phyloP scores from a whole-genome alignment of 1,140 invertebrate genomes.

The Sycophaga agraensis region DNA sequence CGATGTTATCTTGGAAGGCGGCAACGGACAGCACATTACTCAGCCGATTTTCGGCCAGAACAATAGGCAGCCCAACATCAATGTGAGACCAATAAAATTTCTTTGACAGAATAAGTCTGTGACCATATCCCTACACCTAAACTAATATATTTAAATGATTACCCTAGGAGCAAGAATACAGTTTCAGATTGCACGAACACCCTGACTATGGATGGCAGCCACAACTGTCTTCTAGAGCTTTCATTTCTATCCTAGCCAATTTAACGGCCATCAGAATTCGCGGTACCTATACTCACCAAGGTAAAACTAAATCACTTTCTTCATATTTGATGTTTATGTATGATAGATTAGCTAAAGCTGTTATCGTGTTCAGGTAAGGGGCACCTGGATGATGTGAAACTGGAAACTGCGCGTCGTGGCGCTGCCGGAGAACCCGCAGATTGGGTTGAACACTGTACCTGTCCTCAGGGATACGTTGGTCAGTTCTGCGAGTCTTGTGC shows the following conservation, averaged over 20 bases:
- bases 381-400: conserved; percentile 82
- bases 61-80: conserved; percentile 76
- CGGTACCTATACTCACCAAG: conserved; percentile 81
- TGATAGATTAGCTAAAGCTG: no score
- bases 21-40: conserved; percentile 74
- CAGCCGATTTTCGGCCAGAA: conserved; percentile 90
- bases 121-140: no score
- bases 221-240: conserved; percentile 77
- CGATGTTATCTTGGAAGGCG: conserved; percentile 89
- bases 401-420: conserved; percentile 83
- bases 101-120: not conserved
- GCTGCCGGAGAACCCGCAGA: conserved; percentile 77
- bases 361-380: conserved; percentile 66
- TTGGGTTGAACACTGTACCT: conserved; percentile 94
- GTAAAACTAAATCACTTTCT: conserved; percentile 46
- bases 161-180: conserved; percentile 70
- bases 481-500: conserved; percentile 98
- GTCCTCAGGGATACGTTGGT: conserved; percentile 88
- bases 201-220: conserved; percentile 91
- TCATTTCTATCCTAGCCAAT: conserved; percentile 90
- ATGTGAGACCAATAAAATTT: conserved; percentile 55
- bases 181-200: conserved; percentile 87
- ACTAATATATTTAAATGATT: not conserved
- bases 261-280: conserved; percentile 92
- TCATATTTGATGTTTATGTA: no score